Conservation (phyloP, 1,140 invertebrate species). For the Meloidogyne chitwoodi region DNA sequence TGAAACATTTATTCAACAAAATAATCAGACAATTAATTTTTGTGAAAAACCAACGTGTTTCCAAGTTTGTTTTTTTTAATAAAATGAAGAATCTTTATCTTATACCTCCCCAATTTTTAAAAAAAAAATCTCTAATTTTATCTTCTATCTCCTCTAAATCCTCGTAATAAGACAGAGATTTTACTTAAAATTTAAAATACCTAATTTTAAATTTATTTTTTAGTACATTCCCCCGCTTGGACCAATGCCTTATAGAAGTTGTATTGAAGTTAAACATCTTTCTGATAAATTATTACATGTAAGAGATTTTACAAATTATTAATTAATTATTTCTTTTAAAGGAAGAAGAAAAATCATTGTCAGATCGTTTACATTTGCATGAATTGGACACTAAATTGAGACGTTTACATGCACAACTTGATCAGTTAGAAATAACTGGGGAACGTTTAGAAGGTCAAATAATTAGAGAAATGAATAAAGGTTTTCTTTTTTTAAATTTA, state of each 20-base stretch:
- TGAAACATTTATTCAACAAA: neutral
- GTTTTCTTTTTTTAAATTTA: neutral
- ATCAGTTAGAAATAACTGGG: slow-evolving; percentile 17
- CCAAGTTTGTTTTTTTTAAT: neutral
- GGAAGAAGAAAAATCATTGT: neutral
- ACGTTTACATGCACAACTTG: slow-evolving; percentile 13
- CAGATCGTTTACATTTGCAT: slow-evolving; percentile 1
- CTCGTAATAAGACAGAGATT: too few relatives aligned
- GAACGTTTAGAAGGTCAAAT: slow-evolving; percentile 11
- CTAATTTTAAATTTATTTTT: neutral
- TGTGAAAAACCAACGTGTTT: neutral
- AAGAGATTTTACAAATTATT: neutral
- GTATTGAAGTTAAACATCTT: neutral
- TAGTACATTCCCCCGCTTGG: slow-evolving; percentile 20
- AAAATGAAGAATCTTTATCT: too few relatives aligned
- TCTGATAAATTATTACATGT: neutral
- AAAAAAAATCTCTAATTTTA: too few relatives aligned
- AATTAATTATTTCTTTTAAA: neutral
- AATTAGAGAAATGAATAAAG: slow-evolving; percentile 12
- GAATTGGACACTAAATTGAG: slow-evolving; percentile 13
- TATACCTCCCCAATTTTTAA: too few relatives aligned
- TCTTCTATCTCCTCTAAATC: too few relatives aligned
- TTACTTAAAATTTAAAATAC: too few relatives aligned
- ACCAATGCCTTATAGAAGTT: neutral
- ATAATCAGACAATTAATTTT: neutral